Evolutionary conservation across 2,888 invertebrate genomes (phyloP).

Genomic region (Cephus rjabovi): DNA sequence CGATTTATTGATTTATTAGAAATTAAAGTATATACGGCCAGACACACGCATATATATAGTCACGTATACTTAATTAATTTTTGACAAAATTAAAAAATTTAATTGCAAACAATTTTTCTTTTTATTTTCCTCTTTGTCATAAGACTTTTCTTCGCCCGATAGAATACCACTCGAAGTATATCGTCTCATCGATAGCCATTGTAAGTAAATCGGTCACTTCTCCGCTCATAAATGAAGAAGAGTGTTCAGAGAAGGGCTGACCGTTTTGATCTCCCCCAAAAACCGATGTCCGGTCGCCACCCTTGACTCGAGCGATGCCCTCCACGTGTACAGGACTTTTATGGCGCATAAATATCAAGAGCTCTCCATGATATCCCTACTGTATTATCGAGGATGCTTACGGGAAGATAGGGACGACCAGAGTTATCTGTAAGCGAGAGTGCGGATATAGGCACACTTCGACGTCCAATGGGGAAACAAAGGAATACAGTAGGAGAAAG

Average conservation of each 20-base stretch:
- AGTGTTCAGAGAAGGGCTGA: conserved; percentile 35
- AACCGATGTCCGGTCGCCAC: conserved; percentile 62
- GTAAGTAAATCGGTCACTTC: conserved; percentile 63
- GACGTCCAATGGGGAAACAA: not conserved
- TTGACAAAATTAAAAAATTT: not conserved
- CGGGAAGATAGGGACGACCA: conserved; percentile 33
- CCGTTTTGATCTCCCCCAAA: conserved; percentile 49
- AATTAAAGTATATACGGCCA: not conserved
- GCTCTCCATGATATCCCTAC: conserved; percentile 60
- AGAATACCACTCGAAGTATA: conserved; percentile 29
- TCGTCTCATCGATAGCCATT: conserved; percentile 48
- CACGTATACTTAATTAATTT: not conserved
- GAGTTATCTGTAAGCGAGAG: conserved; percentile 33
- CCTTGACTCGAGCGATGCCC: conserved; percentile 58
- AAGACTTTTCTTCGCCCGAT: not conserved
- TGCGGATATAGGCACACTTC: not conserved
- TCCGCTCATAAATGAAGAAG: conserved; percentile 52
- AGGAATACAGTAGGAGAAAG: not conserved
- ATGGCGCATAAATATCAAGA: conserved; percentile 66
- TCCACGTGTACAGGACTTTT: conserved; percentile 59
- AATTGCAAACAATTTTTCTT: not conserved
- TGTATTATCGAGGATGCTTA: conserved; percentile 62
- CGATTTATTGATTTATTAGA: not conserved
- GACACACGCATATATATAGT: not conserved
- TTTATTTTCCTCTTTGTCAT: not conserved